Evolutionary conservation across 1,140 invertebrate species (phyloP), one percentile per base, ranked within the genome.

Genomic region (Eurosta solidaginis): DNA sequence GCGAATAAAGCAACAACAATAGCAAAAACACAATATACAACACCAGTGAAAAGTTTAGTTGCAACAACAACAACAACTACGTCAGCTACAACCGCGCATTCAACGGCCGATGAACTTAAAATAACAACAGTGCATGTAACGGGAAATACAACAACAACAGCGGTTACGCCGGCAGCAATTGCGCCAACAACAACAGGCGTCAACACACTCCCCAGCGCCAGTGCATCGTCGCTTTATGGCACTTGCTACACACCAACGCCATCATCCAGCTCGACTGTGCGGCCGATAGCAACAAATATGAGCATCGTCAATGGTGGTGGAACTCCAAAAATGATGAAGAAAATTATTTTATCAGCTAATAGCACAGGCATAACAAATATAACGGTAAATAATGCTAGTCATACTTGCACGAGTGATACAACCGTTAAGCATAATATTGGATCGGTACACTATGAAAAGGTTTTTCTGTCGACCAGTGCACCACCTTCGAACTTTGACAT

Each of bases 321-420:
- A 4, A 84, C 84, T 0, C 85, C 84, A 1, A 87, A 85, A 79
- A 68, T 87, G 45, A 78, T 79, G 50, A 87, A 87, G 52, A 87
- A 87, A 79, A 85, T 87, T 63, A 87, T 87, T 82, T 80, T 87
- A 22, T 84, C 82, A 52, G 84, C 85, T 12, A 85, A 85, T 68
- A 83, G 83, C 9, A 84, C 85, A 20, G 85, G 85, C 22, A 81
- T 87, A 10, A 87, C 85, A 17, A 87, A 83, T 63, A 87, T 87
- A 52, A 84, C 82, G 17, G 83, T 87, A 3, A 85, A 85, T 78
- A 83, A 80, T 59, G 27, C 74, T 36, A 68, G 20, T 27, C 20
- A 33, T 29, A 29, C 29, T 3, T 29, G 22, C 17, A 40, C 59
- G 17, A 6, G 10, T 9, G 59, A 68, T 22, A 20, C 59, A 36